phyloP scores from a whole-genome alignment of 2,113 vertebrate genomes.

The Phylloscopus trochiloides region DNA sequence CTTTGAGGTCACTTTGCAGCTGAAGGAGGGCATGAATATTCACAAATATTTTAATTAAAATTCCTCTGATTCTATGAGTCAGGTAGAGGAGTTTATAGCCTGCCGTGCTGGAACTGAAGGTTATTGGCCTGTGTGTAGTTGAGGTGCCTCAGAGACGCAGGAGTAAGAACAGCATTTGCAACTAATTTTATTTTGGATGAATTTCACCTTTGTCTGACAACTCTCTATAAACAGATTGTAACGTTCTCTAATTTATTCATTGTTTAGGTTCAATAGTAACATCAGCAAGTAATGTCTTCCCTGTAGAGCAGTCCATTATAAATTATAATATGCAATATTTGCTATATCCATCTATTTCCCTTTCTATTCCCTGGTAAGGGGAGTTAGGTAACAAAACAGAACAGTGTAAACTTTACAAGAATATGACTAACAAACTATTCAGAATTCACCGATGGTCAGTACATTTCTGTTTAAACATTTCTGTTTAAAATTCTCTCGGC shows the following conservation, averaged over 20 bases:
- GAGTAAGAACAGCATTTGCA: not conserved
- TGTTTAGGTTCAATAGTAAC: not conserved
- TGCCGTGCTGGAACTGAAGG: not conserved
- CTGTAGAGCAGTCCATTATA: not conserved
- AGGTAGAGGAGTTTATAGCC: not conserved
- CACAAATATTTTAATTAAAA: not conserved
- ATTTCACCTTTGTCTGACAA: slow-evolving; percentile 18
- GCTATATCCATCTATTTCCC: not conserved
- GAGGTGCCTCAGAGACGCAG: not conserved
- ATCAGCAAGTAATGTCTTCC: not conserved
- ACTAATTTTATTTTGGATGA: not conserved
- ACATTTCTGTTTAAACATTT: not conserved
- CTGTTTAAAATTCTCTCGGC: not conserved
- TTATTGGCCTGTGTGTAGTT: not conserved
- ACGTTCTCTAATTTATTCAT: slow-evolving; percentile 21
- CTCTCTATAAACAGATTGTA: not conserved
- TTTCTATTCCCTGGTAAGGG: not conserved
- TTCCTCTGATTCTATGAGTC: not conserved
- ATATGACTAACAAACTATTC: not conserved
- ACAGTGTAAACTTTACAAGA: not conserved
- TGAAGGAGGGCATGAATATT: not conserved
- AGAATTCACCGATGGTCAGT: not conserved
- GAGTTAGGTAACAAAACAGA: not conserved
- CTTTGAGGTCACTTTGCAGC: not conserved
- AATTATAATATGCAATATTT: not conserved